Evolutionary conservation across 2,888 invertebrate genomes (phyloP).

Genomic region (Luperina nickerlii): DNA sequence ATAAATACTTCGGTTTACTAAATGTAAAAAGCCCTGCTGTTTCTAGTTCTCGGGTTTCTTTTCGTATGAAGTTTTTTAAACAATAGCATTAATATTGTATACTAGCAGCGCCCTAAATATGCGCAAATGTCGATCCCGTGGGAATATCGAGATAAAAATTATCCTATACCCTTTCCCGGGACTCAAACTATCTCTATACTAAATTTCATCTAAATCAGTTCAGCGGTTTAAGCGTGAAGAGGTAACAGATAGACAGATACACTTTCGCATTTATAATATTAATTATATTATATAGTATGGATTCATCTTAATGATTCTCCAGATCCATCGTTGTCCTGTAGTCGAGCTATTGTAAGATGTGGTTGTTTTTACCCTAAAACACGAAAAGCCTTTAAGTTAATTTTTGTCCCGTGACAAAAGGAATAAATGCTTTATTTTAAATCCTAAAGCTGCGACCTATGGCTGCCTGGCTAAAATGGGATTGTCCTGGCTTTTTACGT

Average conservation of each 20-base stretch:
- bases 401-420: background rate
- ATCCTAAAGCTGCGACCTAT: background rate
- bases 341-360: background rate
- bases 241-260: too few species aligned
- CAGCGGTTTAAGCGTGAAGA: too few species aligned
- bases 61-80: background rate
- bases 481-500: too few species aligned
- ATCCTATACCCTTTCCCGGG: too few species aligned
- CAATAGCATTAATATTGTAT: background rate
- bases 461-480: background rate
- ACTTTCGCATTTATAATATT: too few species aligned
- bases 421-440: background rate
- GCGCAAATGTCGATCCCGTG: too few species aligned
- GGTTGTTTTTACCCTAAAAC: background rate
- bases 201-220: too few species aligned
- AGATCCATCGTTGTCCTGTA: background rate
- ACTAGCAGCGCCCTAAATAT: too few species aligned
- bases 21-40: slow-evolving; percentile 25
- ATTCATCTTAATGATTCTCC: background rate
- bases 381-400: background rate
- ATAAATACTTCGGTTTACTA: slow-evolving; percentile 2
- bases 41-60: slow-evolving; percentile 21
- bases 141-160: too few species aligned
- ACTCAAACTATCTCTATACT: too few species aligned
- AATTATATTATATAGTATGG: too few species aligned